Conservation (phyloP, 30 jellyfish, hydroid and myxozoan species). For the Morbakka virulenta region DNA sequence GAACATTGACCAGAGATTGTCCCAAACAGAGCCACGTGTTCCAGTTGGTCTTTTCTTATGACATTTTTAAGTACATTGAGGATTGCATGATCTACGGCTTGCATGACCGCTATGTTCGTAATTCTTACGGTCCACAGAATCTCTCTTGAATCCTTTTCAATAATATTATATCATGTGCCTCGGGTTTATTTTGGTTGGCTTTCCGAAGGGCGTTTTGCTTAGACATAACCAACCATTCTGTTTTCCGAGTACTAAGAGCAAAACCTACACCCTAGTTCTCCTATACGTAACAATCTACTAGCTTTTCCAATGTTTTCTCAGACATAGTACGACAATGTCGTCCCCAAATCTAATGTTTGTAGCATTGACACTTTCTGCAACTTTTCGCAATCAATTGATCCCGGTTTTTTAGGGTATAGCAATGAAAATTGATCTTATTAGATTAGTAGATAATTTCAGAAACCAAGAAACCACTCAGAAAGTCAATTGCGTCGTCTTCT, state of each 20-base stretch:
- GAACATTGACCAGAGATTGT: no score
- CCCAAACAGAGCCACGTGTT: no score
- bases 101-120: neutral
- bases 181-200: neutral
- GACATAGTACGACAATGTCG: no score
- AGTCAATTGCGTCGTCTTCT: neutral
- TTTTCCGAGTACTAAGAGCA: no score
- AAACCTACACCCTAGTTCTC: no score
- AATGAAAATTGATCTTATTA: neutral
- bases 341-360: no score
- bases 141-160: neutral
- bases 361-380: no score
- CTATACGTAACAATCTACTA: no score
- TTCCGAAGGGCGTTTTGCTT: neutral
- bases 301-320: no score
- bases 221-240: neutral
- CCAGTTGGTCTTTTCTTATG: neutral
- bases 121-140: neutral
- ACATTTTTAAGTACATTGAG: no score
- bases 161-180: neutral
- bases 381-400: neutral
- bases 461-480: neutral
- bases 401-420: neutral
- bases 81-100: neutral
- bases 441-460: neutral